Conservation (phyloP, 2,113 vertebrate genomes). For the Pollachius pollachius region DNA sequence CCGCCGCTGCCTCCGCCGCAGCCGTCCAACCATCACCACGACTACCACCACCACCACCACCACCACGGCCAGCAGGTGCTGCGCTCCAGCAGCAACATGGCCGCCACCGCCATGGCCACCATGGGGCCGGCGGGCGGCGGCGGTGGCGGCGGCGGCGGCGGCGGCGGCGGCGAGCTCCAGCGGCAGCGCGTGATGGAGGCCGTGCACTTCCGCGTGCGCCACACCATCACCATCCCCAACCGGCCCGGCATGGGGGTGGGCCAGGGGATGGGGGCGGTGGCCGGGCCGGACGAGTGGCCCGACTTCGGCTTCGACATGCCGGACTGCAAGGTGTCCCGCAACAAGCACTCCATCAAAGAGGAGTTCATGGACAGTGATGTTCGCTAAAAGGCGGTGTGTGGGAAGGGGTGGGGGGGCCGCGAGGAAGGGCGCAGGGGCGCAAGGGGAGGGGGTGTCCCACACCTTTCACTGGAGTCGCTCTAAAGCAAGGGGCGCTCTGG, state of each 20-base stretch:
- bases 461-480: conserved; percentile 12
- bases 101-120: conserved; percentile 72
- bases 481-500: not conserved
- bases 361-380: conserved; percentile 89
- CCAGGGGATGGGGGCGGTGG: conserved; percentile 42
- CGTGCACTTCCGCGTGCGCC: conserved; percentile 96
- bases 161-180: conserved; percentile 87
- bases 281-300: conserved; percentile 84
- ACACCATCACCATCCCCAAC: conserved; percentile 98
- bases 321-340: conserved; percentile 84
- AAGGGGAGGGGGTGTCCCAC: conserved; percentile 15
- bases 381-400: conserved; percentile 71
- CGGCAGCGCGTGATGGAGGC: conserved; percentile 98
- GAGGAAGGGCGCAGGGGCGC: not conserved
- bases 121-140: conserved; percentile 78
- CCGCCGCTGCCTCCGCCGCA: conserved; percentile 68
- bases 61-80: too few relatives aligned
- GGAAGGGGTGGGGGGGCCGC: not conserved
- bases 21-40: conserved; percentile 73
- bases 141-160: conserved; percentile 82
- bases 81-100: too few relatives aligned
- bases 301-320: conserved; percentile 99
- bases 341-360: conserved; percentile 92
- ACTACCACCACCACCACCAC: conserved; percentile 50
- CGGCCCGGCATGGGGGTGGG: conserved; percentile 62